Conservation (phyloP, 2,888 invertebrate genomes). For the Spicauda simplicius region DNA sequence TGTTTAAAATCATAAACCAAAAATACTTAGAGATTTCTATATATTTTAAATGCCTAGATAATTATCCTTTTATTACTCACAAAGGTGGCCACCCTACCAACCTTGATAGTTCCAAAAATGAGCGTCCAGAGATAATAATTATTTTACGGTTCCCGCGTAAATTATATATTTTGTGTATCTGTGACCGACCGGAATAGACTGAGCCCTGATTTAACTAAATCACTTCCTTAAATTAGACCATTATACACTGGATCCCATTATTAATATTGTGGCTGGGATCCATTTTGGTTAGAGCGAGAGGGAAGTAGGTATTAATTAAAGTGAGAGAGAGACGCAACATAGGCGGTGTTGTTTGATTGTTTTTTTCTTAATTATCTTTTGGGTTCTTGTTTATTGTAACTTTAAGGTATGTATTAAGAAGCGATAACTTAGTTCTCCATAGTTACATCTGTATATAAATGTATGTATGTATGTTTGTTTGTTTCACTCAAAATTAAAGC, state of each 20-base stretch:
- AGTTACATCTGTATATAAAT: background rate
- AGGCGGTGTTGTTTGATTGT: slow-evolving; percentile 65
- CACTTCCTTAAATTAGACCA: slow-evolving; percentile 44
- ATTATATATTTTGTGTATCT: slow-evolving; percentile 63
- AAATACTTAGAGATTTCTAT: too few species aligned
- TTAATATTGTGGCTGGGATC: slow-evolving; percentile 59
- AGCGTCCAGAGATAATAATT: slow-evolving; percentile 69
- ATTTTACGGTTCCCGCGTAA: slow-evolving; percentile 71
- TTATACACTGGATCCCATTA: slow-evolving; percentile 56
- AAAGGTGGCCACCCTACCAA: slow-evolving; percentile 49
- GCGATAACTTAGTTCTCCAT: background rate
- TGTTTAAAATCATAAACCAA: too few species aligned
- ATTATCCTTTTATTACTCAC: slow-evolving; percentile 1
- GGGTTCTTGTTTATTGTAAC: slow-evolving; percentile 21
- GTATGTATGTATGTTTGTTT: too few species aligned
- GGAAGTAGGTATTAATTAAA: slow-evolving; percentile 55
- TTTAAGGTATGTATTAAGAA: slow-evolving; percentile 7
- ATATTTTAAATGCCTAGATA: background rate
- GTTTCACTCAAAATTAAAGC: too few species aligned
- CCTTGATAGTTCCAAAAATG: slow-evolving; percentile 58
- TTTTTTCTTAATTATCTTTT: slow-evolving; percentile 45
- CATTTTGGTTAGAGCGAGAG: slow-evolving; percentile 57
- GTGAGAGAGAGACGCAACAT: slow-evolving; percentile 54
- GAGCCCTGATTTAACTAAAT: slow-evolving; percentile 40
- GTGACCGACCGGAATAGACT: slow-evolving; percentile 47